Evolutionary conservation across 2,888 invertebrate species (phyloP).

Genomic region (Athalia rosae): DNA sequence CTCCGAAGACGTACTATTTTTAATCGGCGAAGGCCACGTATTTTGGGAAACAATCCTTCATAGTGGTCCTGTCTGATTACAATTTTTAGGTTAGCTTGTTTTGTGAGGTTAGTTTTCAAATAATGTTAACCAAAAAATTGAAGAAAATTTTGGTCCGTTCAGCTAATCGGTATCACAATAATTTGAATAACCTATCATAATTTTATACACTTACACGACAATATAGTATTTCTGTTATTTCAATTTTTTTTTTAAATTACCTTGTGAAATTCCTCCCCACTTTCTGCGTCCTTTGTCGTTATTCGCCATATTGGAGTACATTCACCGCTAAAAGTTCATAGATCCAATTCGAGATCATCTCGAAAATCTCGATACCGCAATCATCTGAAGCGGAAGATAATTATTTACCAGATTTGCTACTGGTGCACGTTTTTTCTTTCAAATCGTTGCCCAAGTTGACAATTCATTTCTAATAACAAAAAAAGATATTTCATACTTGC

Average conservation of each 20-base stretch:
- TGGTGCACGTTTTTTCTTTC: neutral
- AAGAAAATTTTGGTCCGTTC: neutral
- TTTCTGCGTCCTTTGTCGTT: slow-evolving; percentile 74
- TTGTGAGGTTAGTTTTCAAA: slow-evolving; percentile 62
- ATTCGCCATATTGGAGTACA: slow-evolving; percentile 72
- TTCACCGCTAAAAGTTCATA: slow-evolving; percentile 31
- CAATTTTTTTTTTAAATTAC: slow-evolving; percentile 60
- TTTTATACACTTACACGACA: neutral
- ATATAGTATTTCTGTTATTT: neutral
- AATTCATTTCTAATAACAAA: no score
- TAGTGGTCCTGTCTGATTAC: slow-evolving; percentile 17
- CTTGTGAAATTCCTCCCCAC: slow-evolving; percentile 73
- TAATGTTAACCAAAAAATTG: slow-evolving; percentile 36
- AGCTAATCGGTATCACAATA: neutral
- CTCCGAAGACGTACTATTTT: slow-evolving; percentile 37
- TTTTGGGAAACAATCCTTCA: slow-evolving; percentile 46
- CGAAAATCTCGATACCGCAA: slow-evolving; percentile 3
- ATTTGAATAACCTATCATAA: neutral
- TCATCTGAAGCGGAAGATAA: neutral
- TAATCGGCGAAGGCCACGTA: slow-evolving; percentile 46
- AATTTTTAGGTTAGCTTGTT: slow-evolving; percentile 70
- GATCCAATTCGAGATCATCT: slow-evolving; percentile 5
- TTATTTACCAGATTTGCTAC: neutral
- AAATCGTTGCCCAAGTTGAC: no score
- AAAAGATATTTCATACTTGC: no score